These are phyloP conservation scores for Drosophila sp. DNA, from an alignment of 1,140 invertebrate species.

Conservation along the genomic window DNA sequence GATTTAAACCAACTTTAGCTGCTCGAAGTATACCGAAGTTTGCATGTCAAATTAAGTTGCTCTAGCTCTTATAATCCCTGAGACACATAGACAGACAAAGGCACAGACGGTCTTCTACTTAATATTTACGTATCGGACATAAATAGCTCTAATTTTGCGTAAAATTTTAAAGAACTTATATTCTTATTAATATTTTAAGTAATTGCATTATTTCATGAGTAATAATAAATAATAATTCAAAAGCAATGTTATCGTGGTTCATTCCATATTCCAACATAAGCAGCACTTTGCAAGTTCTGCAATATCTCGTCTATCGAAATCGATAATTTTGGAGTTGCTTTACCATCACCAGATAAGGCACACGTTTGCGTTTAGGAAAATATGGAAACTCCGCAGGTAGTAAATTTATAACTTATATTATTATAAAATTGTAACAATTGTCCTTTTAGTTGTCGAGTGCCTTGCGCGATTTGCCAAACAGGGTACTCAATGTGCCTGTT, in stretches of 20 bases:
- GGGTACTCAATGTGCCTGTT: constrained; percentile 90
- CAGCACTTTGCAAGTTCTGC: neutral
- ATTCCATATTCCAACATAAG: neutral
- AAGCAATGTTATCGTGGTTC: neutral
- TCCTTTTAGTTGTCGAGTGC: constrained; percentile 86
- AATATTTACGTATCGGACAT: no score
- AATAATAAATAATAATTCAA: neutral
- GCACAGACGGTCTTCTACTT: no score
- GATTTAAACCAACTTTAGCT: no score
- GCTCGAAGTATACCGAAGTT: no score
- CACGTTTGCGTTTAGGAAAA: constrained; percentile 47
- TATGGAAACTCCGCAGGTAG: constrained; percentile 53
- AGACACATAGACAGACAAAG: no score
- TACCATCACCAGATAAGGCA: constrained; percentile 15
- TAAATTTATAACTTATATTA: neutral
- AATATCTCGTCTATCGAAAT: neutral
- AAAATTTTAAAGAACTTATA: no score
- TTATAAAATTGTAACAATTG: neutral
- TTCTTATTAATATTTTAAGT: no score
- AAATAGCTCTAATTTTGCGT: no score
- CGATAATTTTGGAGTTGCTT: neutral
- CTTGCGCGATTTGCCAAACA: constrained; percentile 92
- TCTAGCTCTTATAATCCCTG: no score
- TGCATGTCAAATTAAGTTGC: no score
- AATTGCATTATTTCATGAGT: no score